Evolutionary conservation across 2,113 vertebrate species (phyloP).

Genomic region (Oncorhynchus clarkii): DNA sequence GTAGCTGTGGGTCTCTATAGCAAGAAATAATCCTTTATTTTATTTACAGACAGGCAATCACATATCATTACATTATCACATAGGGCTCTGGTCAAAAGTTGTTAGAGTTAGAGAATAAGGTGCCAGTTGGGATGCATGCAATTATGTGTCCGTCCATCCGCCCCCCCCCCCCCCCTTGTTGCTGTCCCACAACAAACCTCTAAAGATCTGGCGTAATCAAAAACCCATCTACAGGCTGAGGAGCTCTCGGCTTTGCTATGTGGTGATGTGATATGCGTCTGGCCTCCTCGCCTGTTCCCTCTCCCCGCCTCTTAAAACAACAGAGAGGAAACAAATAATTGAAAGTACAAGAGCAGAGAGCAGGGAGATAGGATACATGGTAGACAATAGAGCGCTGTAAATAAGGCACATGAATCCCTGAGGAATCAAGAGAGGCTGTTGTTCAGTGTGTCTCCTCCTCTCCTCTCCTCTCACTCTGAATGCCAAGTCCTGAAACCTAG

Average conservation of each 20-base stretch:
- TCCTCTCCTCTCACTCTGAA: not conserved
- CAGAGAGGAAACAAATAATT: slow-evolving; percentile 28
- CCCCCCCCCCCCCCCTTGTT: not conserved
- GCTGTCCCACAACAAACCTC: not conserved
- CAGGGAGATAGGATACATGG: not conserved
- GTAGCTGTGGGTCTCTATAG: not conserved
- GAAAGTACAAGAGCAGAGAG: slow-evolving; percentile 35
- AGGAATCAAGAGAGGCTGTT: slow-evolving; percentile 23
- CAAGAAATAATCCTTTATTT: too few species aligned
- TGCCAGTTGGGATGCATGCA: not conserved
- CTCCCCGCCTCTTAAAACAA: not conserved
- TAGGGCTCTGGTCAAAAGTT: too few species aligned
- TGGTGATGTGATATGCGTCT: slow-evolving; percentile 40
- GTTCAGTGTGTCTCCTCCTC: not conserved
- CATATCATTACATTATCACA: too few species aligned
- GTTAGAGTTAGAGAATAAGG: too few species aligned
- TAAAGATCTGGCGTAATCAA: slow-evolving; percentile 32
- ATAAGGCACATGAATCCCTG: slow-evolving; percentile 41
- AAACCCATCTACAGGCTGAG: slow-evolving; percentile 40
- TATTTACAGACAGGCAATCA: not conserved
- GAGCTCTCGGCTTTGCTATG: slow-evolving; percentile 25
- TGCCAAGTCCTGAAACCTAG: slow-evolving; percentile 11
- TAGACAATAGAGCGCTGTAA: slow-evolving; percentile 28
- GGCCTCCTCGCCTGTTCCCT: slow-evolving; percentile 14
- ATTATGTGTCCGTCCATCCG: not conserved